A percentile compares a stretch with the other conserved stretches of the same genome.
Evolutionary conservation across 37 sponge, comb jelly and placozoan genomes (phyloP).

Genomic region (Mnemiopsis leidyi): DNA sequence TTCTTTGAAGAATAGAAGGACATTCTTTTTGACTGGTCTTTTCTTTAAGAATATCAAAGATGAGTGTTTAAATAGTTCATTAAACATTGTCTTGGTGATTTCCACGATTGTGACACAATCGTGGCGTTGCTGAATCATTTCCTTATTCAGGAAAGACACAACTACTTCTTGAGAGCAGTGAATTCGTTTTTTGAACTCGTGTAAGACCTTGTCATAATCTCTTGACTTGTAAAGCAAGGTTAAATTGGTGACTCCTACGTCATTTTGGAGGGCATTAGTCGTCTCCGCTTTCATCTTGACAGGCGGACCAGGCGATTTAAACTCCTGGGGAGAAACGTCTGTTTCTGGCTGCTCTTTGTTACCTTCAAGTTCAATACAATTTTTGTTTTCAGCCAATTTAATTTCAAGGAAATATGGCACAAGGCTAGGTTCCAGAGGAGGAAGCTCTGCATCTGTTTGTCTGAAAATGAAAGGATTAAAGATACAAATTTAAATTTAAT

Average conservation of each 20-base stretch:
- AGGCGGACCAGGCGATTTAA: background rate
- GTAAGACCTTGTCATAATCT: background rate
- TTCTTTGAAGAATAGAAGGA: background rate
- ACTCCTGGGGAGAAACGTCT: background rate
- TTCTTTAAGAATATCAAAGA: background rate
- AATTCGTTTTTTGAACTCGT: background rate
- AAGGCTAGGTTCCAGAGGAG: no score
- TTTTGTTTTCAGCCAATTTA: no score
- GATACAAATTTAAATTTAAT: no score
- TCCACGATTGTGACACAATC: background rate
- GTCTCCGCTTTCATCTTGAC: no score
- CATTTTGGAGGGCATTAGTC: background rate
- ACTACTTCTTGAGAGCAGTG: slow-evolving; percentile 29
- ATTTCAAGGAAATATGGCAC: no score
- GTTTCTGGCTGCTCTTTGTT: background rate
- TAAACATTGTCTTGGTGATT: background rate
- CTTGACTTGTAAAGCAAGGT: background rate
- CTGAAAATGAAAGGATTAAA: no score
- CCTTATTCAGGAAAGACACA: background rate
- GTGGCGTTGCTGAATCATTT: background rate
- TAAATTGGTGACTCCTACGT: background rate
- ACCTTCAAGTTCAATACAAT: no score
- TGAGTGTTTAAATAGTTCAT: background rate
- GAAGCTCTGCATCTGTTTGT: no score
- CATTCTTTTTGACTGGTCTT: background rate